Evolutionary conservation across 2,888 invertebrate species (phyloP).

Genomic region (Spodoptera littoralis): DNA sequence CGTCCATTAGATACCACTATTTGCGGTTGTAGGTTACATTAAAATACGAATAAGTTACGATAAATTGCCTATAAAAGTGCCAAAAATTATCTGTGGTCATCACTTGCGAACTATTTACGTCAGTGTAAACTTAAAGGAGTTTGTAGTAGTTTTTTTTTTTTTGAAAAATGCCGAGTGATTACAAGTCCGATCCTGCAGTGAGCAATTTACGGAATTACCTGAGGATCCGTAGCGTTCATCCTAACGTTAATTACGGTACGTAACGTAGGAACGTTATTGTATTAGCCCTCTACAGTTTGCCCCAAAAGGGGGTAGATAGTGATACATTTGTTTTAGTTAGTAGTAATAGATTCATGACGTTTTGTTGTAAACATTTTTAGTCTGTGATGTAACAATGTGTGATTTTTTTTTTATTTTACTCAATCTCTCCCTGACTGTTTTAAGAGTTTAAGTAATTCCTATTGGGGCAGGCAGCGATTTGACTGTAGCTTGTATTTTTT

Average conservation of each 20-base stretch:
- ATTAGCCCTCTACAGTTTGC: slow-evolving; percentile 7
- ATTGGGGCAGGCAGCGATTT: too few species aligned
- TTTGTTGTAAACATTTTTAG: too few species aligned
- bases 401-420: too few species aligned
- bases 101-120: too few species aligned
- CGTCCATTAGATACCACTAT: slow-evolving; percentile 33
- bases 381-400: too few species aligned
- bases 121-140: too few species aligned
- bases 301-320: too few species aligned
- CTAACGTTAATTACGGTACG: slow-evolving; percentile 92
- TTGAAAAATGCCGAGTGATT: slow-evolving; percentile 65
- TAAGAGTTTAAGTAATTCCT: too few species aligned
- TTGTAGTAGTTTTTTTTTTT: slow-evolving; percentile 9
- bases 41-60: slow-evolving; percentile 35
- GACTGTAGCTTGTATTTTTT: too few species aligned
- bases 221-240: slow-evolving; percentile 92
- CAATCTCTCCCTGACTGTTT: too few species aligned
- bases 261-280: slow-evolving; percentile 25
- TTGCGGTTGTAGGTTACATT: slow-evolving; percentile 49
- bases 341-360: too few species aligned
- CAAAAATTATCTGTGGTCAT: neutral
- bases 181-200: slow-evolving; percentile 85
- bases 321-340: too few species aligned
- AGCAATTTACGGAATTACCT: slow-evolving; percentile 92
- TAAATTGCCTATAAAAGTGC: slow-evolving; percentile 50